A percentile compares a stretch with the other conserved stretches of the same genome.
These are phyloP conservation scores for Rhinichthys klamathensis DNA, from an alignment of 2,113 vertebrate genomes.

Conservation along the genomic window DNA sequence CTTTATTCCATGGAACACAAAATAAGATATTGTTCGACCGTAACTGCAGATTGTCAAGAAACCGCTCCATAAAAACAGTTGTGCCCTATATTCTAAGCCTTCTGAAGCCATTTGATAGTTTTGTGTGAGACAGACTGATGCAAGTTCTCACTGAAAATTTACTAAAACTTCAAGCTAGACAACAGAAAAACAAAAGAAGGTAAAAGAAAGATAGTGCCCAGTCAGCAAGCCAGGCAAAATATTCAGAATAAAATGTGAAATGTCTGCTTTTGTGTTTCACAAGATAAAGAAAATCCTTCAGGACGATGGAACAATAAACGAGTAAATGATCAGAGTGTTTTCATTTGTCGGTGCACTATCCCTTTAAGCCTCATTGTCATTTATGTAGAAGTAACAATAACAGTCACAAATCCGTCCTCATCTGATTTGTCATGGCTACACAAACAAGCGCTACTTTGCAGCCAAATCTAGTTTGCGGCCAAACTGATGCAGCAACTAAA, in stretches of 20 bases:
- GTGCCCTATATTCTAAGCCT: background rate
- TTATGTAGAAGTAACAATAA: slow-evolving; percentile 24
- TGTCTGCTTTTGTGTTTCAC: background rate
- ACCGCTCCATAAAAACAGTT: background rate
- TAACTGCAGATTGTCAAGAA: background rate
- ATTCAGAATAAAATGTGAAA: background rate
- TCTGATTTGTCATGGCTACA: slow-evolving; percentile 18
- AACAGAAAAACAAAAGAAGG: background rate
- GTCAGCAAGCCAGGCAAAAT: background rate
- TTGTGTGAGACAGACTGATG: background rate
- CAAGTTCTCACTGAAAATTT: background rate
- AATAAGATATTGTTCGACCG: background rate
- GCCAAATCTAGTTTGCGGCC: slow-evolving; percentile 13
- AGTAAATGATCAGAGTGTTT: background rate
- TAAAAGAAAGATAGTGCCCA: background rate
- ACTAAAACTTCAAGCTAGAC: background rate
- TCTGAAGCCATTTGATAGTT: background rate
- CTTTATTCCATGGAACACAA: background rate
- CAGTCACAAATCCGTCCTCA: slow-evolving; percentile 27
- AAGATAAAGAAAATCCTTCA: background rate
- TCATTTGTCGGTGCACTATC: background rate
- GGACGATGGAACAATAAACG: background rate
- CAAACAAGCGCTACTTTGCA: slow-evolving; percentile 3
- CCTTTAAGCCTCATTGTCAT: background rate
- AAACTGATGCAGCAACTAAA: slow-evolving; percentile 24